These are phyloP conservation scores for Coreoperca whiteheadi DNA, from an alignment of 2,113 vertebrate species.

Conservation along the genomic window DNA sequence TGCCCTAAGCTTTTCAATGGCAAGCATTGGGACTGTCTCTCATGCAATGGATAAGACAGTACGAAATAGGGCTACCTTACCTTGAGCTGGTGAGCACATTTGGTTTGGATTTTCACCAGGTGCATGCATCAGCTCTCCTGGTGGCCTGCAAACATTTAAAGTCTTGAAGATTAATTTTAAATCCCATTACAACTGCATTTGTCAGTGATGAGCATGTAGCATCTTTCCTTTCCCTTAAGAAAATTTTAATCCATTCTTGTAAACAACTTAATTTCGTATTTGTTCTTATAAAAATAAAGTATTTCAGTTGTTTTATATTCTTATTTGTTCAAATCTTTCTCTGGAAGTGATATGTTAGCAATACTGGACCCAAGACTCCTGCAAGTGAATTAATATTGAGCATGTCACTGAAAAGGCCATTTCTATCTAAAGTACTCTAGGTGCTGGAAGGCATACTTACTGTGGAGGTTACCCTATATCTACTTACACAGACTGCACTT, in stretches of 20 bases:
- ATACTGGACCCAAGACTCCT: constrained; percentile 6
- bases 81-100: neutral
- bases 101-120: neutral
- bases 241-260: neutral
- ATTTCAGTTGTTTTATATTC: neutral
- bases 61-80: neutral
- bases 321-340: neutral
- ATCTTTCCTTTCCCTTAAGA: neutral
- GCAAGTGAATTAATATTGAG: constrained; percentile 31
- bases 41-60: neutral
- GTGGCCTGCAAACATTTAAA: neutral
- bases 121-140: neutral
- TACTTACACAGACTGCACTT: constrained; percentile 16
- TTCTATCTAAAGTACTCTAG: constrained; percentile 30
- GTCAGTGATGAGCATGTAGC: neutral
- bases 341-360: neutral
- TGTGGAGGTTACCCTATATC: constrained; percentile 47
- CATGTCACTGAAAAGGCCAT: constrained; percentile 34
- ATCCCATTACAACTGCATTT: neutral
- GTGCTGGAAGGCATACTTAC: constrained; percentile 45
- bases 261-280: neutral
- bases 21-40: neutral
- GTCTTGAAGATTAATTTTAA: neutral
- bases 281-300: too few species aligned
- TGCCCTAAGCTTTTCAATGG: neutral